Conservation (phyloP, 2,113 vertebrate species). For the Drymodes brunneopygia region DNA sequence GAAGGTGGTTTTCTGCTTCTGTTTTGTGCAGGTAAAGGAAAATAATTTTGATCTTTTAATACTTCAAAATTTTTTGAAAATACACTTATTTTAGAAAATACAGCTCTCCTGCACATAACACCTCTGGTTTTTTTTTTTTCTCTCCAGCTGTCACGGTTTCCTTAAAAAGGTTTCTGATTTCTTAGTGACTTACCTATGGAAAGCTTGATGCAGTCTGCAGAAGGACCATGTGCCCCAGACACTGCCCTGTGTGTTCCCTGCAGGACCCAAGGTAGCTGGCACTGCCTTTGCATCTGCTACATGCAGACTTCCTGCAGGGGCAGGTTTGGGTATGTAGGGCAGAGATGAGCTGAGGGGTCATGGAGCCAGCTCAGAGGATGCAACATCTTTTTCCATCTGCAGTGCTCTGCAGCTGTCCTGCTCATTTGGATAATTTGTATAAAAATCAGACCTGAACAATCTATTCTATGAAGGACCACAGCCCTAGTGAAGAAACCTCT, state of each 20-base stretch:
- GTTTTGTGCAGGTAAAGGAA: neutral
- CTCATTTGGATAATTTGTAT: neutral
- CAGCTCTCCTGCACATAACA: neutral
- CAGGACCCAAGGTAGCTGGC: neutral
- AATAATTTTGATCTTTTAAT: neutral
- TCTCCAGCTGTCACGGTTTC: neutral
- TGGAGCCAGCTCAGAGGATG: neutral
- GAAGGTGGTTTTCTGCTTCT: neutral
- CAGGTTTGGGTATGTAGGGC: neutral
- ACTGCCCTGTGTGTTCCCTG: neutral
- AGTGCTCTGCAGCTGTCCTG: neutral
- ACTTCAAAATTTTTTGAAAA: neutral
- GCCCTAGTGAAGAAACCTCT: neutral
- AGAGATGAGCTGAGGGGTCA: neutral
- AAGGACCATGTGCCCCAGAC: neutral
- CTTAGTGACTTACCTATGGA: neutral
- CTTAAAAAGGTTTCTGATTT: neutral
- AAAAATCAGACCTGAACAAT: neutral
- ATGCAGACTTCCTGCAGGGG: neutral
- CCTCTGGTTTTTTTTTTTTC: accelerated
- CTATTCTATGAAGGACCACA: neutral
- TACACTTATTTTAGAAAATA: neutral
- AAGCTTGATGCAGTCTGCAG: neutral
- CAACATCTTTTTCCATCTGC: neutral
- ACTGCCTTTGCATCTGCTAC: neutral